Evolutionary conservation across 53 echinoderm and acorn worm genomes (phyloP), one percentile per base, ranked within the genome.

Genomic region (Crossaster papposus): DNA sequence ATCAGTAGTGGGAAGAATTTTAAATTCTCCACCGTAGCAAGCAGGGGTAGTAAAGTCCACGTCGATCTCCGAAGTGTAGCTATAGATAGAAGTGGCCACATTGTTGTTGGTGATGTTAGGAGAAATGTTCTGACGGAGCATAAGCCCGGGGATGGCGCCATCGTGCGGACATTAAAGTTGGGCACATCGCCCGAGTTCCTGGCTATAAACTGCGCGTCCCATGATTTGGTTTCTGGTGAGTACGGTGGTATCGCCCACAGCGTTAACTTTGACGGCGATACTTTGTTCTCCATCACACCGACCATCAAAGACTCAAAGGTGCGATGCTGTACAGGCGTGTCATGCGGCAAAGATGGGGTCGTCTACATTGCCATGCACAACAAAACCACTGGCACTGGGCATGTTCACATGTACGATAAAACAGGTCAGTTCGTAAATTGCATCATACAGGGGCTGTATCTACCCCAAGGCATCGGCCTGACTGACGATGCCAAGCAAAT

Each of bases 11-110:
- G n/a, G 24, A 4, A 14, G 28, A 3, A 54, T 81, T 58, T 23
- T 31, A 18, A 81, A 33, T 81, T 81, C 34, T 2, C 63, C 12
- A 81, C 81, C 3, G 81, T 81, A 22, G 63, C 63, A 22, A 63
- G 33, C 23, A 63, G 63, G 34, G 64, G 23, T 64, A 30, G 12
- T 30, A 81, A 58, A 26, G 55, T 34, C 22, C 62, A n/a, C 32
- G 81, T 81, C 9, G 81, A 81, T 81, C 81, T 81, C 52, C 81
- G 63, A 63, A 65, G 82, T 82, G 82, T 82, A 13, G 65, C 82
- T 23, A 44, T 82, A n/a, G 65, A 82, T 64, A 37, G 11, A 44
- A 31, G 55, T 35, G 82, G 82, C 68, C 13, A 0, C 29, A 68
- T 82, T 68, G 44, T 82, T 23, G 65, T 82, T 20, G 82, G 82